Base-by-base conservation (phyloP, 1,140 invertebrate genomes). In the Chlorops oryzae region DNA sequence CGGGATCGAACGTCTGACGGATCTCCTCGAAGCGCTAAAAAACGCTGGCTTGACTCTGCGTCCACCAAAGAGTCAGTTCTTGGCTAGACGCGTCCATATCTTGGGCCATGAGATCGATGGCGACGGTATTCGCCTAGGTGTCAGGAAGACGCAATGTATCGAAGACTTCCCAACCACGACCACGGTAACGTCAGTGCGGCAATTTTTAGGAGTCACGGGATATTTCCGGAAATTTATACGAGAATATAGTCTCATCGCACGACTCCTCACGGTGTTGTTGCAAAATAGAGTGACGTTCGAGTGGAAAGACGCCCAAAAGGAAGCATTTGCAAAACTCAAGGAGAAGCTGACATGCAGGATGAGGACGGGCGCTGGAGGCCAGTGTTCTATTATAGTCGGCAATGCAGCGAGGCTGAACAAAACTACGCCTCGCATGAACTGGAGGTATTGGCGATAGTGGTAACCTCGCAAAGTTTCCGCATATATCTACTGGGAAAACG, bases 221-320 rank as follows among this genome's bases (percentile, higher is more conserved):
- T 73, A 66, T 50, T 74, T 74, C 37, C 37, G 67, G 1, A 54
- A 54, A 39, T 73, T 72, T 37, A 57, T 72, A 3, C 12, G 41
- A 32, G 28, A 56, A n/a, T 73, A 62, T 43, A 56, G 64, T 0
- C 25, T 17, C 6, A 59, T 55, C 41, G 59, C 58, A 5, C 56
- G 39, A 3, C 61, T 59, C 13, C 51, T 72, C 12, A 59, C 59
- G 1, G 23, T 55, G 10, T 45, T 71, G 7, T 39, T 55, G 12
- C 48, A 45, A 34, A 71, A 70, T n/a, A n/a, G n/a, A n/a, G n/a
- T n/a, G n/a, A n/a, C n/a, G n/a, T n/a, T n/a, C n/a, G n/a, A n/a
- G n/a, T n/a, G n/a, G n/a, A 32, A 32, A n/a, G n/a, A n/a, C n/a
- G n/a, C n/a, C n/a, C n/a, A n/a, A n/a, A n/a, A n/a, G n/a, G n/a